A percentile compares a stretch with the other conserved stretches of the same genome.
Conservation (phyloP, 2,113 vertebrate genomes). For the Anthoscopus minutus region DNA sequence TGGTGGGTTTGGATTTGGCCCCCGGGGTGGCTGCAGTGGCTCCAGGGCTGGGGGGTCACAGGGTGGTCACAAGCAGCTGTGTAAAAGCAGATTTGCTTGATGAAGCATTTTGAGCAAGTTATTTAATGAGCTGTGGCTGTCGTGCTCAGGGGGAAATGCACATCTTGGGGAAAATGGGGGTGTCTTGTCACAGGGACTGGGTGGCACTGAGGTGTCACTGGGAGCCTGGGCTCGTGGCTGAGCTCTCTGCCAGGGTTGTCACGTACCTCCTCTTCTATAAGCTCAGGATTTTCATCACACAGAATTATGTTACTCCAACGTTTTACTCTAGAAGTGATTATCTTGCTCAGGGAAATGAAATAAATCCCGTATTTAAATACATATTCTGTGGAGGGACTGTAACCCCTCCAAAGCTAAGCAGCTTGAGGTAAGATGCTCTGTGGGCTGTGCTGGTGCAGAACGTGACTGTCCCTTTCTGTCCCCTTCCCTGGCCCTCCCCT, state of each 20-base stretch:
- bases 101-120: not conserved
- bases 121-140: not conserved
- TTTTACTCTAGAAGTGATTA: not conserved
- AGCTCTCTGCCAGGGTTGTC: not conserved
- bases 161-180: too few species aligned
- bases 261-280: not conserved
- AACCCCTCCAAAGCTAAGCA: not conserved
- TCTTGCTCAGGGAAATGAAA: constrained; percentile 3
- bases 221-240: not conserved
- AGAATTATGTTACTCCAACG: not conserved
- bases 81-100: not conserved
- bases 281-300: not conserved
- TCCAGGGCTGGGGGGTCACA: not conserved
- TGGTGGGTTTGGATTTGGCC: not conserved
- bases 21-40: not conserved
- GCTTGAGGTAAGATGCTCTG: not conserved
- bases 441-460: not conserved
- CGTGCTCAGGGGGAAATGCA: not conserved
- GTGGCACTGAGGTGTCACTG: not conserved
- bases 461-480: not conserved
- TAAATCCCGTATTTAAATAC: not conserved
- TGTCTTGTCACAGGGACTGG: not conserved
- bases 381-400: not conserved
- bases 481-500: not conserved
- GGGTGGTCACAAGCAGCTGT: not conserved